Evolutionary conservation across 2,888 invertebrate species (phyloP).

Genomic region (Caenorhabditis macrosperma): DNA sequence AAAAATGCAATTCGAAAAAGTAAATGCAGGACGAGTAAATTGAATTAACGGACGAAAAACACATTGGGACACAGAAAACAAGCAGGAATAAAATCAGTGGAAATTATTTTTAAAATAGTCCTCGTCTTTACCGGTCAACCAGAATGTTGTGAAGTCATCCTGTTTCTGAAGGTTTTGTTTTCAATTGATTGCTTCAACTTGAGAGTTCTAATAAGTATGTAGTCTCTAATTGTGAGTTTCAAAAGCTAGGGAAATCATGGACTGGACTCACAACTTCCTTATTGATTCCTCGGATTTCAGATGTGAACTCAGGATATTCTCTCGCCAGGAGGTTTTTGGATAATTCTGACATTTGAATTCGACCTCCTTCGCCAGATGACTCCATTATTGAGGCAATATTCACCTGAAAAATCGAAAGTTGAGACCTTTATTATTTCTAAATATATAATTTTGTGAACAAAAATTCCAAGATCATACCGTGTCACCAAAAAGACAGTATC

Average conservation of each 20-base stretch:
- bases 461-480: too few species aligned
- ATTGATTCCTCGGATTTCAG: slow-evolving; percentile 59
- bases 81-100: neutral
- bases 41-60: too few species aligned
- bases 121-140: slow-evolving; percentile 50
- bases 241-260: neutral
- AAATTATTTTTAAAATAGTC: slow-evolving; percentile 45
- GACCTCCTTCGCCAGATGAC: slow-evolving; percentile 60
- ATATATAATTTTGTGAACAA: too few species aligned
- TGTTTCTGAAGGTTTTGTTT: slow-evolving; percentile 18
- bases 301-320: slow-evolving; percentile 65
- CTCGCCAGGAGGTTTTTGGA: slow-evolving; percentile 49
- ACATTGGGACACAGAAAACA: neutral
- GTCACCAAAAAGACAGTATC: slow-evolving; percentile 73
- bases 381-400: slow-evolving; percentile 69
- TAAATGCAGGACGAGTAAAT: slow-evolving; percentile 1
- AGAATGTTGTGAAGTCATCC: slow-evolving; percentile 40
- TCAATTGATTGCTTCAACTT: too few species aligned
- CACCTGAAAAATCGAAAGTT: slow-evolving; percentile 53
- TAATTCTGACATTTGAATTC: slow-evolving; percentile 63
- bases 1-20: neutral
- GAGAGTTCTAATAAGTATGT: too few species aligned
- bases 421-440: too few species aligned
- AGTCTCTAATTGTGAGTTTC: too few species aligned
- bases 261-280: slow-evolving; percentile 18